Evolutionary conservation across 2,888 invertebrate species (phyloP).

Genomic region (Spatulosminthurus flaviceps): DNA sequence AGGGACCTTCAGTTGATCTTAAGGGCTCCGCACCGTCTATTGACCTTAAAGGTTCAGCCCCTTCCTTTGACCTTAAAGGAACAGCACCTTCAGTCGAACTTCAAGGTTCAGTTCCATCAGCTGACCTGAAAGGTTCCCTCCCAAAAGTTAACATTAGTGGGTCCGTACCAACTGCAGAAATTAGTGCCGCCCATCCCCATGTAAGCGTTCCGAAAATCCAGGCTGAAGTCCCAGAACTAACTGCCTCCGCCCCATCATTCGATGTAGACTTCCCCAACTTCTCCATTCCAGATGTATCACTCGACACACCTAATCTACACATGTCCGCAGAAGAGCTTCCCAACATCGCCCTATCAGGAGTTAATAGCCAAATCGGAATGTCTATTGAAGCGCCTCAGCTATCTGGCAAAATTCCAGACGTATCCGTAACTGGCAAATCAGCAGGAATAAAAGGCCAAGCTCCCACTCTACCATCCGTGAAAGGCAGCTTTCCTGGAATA

Average conservation of each 20-base stretch:
- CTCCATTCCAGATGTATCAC: conserved; percentile 6
- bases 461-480: not conserved
- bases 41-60: not conserved
- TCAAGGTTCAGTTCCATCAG: too few species aligned
- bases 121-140: not conserved
- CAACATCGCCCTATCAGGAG: not conserved
- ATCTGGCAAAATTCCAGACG: not conserved
- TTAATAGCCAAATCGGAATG: not conserved
- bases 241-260: not conserved
- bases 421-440: not conserved
- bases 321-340: not conserved
- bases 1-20: not conserved
- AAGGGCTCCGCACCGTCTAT: not conserved
- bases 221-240: not conserved
- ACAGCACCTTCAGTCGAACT: not conserved
- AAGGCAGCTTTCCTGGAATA: not conserved
- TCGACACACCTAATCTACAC: not conserved
- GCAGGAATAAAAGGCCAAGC: not conserved
- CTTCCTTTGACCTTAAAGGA: not conserved
- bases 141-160: too few species aligned
- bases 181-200: not conserved
- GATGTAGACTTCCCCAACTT: not conserved
- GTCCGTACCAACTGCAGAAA: not conserved
- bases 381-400: not conserved
- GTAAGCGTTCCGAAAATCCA: not conserved